Percentiles rank a stretch among this genome's conserved stretches.
Conservation (phyloP, 2,797 vertebrate species). For the Gambelia wislizenii region DNA sequence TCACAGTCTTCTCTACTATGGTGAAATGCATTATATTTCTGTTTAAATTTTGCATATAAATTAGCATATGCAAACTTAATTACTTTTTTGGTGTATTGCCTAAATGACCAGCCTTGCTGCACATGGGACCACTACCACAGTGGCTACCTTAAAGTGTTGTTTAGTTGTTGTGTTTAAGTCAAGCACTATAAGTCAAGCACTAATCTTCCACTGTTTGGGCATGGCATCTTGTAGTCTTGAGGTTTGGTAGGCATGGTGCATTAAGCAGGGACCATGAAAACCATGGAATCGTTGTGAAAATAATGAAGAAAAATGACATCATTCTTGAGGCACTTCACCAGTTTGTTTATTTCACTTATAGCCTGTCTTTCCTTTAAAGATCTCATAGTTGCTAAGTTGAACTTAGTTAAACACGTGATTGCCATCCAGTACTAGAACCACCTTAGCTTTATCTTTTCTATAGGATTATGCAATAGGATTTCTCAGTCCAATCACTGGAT, state of each 20-base stretch:
- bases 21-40: not conserved
- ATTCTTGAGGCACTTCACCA: not conserved
- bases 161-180: not conserved
- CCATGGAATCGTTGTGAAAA: not conserved
- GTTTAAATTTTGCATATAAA: not conserved
- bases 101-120: not conserved
- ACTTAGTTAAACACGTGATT: not conserved
- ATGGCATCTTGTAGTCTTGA: not conserved
- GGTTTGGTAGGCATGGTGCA: not conserved
- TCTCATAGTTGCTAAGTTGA: not conserved
- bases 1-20: not conserved
- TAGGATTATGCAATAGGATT: not conserved
- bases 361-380: not conserved
- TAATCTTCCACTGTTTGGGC: not conserved
- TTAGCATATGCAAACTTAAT: not conserved
- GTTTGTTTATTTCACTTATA: not conserved
- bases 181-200: not conserved
- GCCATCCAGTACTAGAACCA: not conserved
- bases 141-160: not conserved
- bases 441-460: not conserved
- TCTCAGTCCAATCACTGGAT: not conserved
- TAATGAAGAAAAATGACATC: not conserved
- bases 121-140: not conserved
- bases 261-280: not conserved
- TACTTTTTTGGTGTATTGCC: not conserved